Base-by-base conservation (phyloP, 2,888 invertebrate genomes). In the Drosophila nr. perissopoda region DNA sequence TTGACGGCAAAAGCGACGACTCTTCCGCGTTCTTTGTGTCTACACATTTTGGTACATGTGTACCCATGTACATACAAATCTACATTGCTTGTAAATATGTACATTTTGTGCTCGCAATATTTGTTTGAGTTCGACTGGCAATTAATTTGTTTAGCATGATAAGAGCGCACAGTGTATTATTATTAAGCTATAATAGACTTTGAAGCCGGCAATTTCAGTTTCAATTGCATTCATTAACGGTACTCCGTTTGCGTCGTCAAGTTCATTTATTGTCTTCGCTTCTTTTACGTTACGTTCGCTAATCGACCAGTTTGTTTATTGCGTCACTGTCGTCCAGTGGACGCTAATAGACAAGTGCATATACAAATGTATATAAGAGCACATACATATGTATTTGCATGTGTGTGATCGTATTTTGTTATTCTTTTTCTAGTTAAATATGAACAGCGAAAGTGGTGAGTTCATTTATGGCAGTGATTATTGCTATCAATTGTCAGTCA, bases 381-480 rank as follows among this genome's bases (percentile, higher is more conserved):
- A 33, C 4, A 25, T 29, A 51, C 11, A 21, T 60, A n/a, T 34
- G 5, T 25, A 16, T 16, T 46, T 25, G 34, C 11, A 18, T 42
- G 42, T 34, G 38, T 21, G 5, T 61, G 61, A 27, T 33, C 31
- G 27, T 8, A 33, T 36, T 27, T 64, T 56, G 33, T 49, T 62
- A 25, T 57, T 63, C 60, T 29, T 40, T 49, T 42, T 49, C 27
- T 21, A 54, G 49, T 49, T 7, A 51, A 68, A 58, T 25, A 83
- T 83, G 83, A 82, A 62, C 56, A 74, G 61, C 49, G 74, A 79
- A 76, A 67, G 58, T 48, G 87, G 83, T 83, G 49, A 86, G 83
- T 71, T 56, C 25, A 70, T 61, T 57, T 38, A 25, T 66, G 31
- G 56, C 6, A n/a, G 27, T 42, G 8, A 11, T 13, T 31, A n/a